Conservation (phyloP, 2,888 invertebrate genomes). For the Habroteleia sp. region DNA sequence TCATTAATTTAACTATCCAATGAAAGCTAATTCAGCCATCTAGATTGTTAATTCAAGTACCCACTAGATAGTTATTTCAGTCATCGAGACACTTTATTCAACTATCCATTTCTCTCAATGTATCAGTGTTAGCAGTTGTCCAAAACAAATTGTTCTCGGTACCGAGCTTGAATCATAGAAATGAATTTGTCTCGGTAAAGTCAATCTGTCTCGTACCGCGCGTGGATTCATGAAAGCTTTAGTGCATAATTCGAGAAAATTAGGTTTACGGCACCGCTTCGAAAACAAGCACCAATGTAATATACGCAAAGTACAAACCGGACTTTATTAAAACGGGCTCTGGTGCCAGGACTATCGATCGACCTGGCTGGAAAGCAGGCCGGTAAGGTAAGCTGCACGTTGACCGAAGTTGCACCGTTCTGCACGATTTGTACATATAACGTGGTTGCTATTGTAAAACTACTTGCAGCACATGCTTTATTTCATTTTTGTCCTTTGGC, state of each 20-base stretch:
- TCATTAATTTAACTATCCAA: no score
- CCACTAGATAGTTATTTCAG: no score
- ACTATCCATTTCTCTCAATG: no score
- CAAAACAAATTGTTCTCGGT: no score
- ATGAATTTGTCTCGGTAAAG: slow-evolving; percentile 12
- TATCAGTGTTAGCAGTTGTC: no score
- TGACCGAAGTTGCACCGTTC: slow-evolving; percentile 69
- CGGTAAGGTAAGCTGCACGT: slow-evolving; percentile 76
- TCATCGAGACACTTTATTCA: no score
- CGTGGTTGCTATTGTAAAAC: slow-evolving; percentile 28
- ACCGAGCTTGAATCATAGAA: no score
- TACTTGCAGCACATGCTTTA: slow-evolving; percentile 44
- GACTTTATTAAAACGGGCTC: slow-evolving; percentile 71
- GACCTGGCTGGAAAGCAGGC: slow-evolving; percentile 72
- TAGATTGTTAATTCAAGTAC: no score
- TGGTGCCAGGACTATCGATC: slow-evolving; percentile 75
- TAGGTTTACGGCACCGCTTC: slow-evolving; percentile 50
- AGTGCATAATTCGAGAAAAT: slow-evolving; percentile 18
- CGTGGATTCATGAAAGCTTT: slow-evolving; percentile 20
- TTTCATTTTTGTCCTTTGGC: slow-evolving; percentile 46
- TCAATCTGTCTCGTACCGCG: slow-evolving; percentile 7
- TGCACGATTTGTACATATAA: slow-evolving; percentile 54
- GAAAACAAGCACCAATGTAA: slow-evolving; percentile 54
- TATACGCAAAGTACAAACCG: slow-evolving; percentile 66
- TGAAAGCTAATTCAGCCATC: no score